Conservation (phyloP, 2,888 invertebrate genomes). For the Drosophila niveifrons region DNA sequence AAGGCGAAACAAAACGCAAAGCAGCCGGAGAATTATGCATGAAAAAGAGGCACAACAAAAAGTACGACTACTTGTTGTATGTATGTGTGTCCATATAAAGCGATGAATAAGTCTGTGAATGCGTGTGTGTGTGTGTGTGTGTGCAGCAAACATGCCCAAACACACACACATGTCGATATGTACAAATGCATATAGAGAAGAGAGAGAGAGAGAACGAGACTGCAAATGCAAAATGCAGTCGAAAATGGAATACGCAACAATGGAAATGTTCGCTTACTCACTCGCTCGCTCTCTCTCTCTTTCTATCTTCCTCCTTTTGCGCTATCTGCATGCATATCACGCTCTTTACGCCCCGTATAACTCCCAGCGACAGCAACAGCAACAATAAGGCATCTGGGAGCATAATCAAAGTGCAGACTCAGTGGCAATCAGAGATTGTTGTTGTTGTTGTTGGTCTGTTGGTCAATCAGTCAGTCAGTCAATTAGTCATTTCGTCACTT, state of each 20-base stretch:
- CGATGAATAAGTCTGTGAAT: not conserved
- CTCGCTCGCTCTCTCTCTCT: conserved; percentile 4
- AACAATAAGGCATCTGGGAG: conserved; percentile 25
- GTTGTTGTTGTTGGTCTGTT: conserved; percentile 14
- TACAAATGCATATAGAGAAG: conserved; percentile 2
- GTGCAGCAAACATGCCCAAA: conserved; percentile 44
- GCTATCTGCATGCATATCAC: conserved; percentile 42
- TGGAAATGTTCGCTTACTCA: conserved; percentile 27
- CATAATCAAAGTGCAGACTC: conserved; percentile 60
- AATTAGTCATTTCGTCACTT: conserved; percentile 33
- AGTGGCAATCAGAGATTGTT: conserved; percentile 50
- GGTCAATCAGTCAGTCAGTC: conserved; percentile 38
- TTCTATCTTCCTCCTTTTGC: conserved; percentile 19
- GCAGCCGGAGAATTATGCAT: conserved; percentile 63
- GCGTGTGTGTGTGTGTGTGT: conserved; percentile 11
- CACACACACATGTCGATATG: conserved; percentile 2
- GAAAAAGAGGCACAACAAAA: conserved; percentile 63
- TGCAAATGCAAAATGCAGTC: conserved; percentile 44
- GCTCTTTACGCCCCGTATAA: conserved; percentile 45
- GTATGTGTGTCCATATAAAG: conserved; percentile 5
- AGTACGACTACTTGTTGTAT: conserved; percentile 33
- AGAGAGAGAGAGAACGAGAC: conserved; percentile 6
- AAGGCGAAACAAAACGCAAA: conserved; percentile 46
- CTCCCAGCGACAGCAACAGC: conserved; percentile 10
- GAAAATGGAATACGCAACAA: conserved; percentile 51